Base-by-base conservation (phyloP, 2,113 vertebrate genomes). In the Amazona guildingii region DNA sequence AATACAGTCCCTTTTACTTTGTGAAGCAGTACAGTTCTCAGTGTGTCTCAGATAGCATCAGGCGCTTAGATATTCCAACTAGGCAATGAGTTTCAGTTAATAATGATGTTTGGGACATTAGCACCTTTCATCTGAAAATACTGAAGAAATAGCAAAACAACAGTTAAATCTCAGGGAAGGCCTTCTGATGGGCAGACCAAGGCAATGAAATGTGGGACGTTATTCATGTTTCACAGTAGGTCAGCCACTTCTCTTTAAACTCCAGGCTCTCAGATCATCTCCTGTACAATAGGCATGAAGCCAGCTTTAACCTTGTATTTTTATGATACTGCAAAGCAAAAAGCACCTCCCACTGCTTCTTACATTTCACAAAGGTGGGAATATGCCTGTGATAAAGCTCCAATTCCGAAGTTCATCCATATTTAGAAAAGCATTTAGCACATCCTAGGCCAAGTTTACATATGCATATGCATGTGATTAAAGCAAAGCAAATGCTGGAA, bases 341-440 rank as follows among this genome's bases (percentile, higher is more conserved):
- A 92, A 68, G 86, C 94, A 66, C 91, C 80, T 94, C 92, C 95
- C 13, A 92, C 91, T 91, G 95, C 94, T 95, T 73, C 91, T 92
- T 95, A 41, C 80, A 94, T 96, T 84, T 92, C 92, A 78, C 95
- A 92, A 76, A 97, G 95, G 91, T 95, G 91, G 92, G 80, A 76
- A 93, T 82, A 41, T 37, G 95, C 16, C 91, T 94, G 49, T 54
- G 91, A 78, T 88, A 79, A 73, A n/a, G 88, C 88, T 93, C 69
- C 31, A 3, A 39, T 80, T 93, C 86, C 68, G 73, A 91, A 91
- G 90, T 96, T 96, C 92, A 95, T 94, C 96, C 95, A 68, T 94
- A 96, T 95, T 96, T 96, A 96, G 92, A 79, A 85, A 84, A 69
- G 66, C 44, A 66, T 88, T 96, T 87, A 93, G 92, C 90, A 78